Evolutionary conservation across 1,140 invertebrate genomes (phyloP), one percentile per base, ranked within the genome.

Genomic region (Mamestra configurata): DNA sequence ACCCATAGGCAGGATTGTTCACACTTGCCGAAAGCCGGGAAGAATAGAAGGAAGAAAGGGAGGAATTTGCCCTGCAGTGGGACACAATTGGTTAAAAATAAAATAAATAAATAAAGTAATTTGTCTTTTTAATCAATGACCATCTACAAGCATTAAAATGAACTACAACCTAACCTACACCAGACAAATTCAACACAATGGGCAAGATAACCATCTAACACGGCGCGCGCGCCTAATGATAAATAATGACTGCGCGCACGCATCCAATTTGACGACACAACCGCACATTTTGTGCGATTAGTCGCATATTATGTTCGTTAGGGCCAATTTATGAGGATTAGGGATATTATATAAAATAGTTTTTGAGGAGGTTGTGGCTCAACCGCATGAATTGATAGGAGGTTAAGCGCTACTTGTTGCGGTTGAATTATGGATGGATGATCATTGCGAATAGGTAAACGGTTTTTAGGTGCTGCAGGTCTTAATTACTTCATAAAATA

Each of bases 251-350:
- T 15, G 66, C 40, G 66, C 40, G 15, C 37, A 70, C 66, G 66
- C 66, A 70, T 24, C 66, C 49, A 70, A 70, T 49, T 70, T 24
- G 66, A 46, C 40, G 40, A 70, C 35, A 66, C 59, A n/a, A 61
- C 66, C 37, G 66, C 40, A 70, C 40, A 70, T 70, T 59, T 70
- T 49, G 40, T 49, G 66, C 37, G 20, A 49, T 70, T 70, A 43
- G 10, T 46, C 13, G 13, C 40, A 0, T 22, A 70, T 70, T 70
- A 46, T 70, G 22, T 49, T 70, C 61, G 35, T 66, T 66, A 66
- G 4, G 11, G 61, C 4, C 35, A 66, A 66, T 66, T 24, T 27
- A 49, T 24, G 37, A 49, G 22, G 15, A 70, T 70, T 27, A 46
- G 20, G 1, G 6, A 46, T 68, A 24, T 68, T 68, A 46, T 31